A percentile compares a stretch with the other conserved stretches of the same genome.
phyloP scores from a whole-genome alignment of 1,140 invertebrate species.

The Rhopalosiphum padi region DNA sequence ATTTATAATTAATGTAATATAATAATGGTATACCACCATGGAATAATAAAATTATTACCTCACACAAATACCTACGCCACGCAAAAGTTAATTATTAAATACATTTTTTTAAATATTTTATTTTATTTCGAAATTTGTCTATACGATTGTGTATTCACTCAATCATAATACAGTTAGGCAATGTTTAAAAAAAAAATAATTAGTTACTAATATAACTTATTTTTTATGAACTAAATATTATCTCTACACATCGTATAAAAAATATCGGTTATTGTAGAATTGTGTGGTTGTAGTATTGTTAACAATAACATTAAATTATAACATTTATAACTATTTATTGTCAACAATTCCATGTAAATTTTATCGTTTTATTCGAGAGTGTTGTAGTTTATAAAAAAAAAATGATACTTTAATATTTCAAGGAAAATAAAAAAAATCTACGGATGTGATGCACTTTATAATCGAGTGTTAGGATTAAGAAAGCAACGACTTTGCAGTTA shows the following conservation, averaged over 20 bases:
- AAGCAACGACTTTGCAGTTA: background rate
- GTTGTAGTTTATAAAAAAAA: background rate
- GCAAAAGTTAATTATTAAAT: background rate
- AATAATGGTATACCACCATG: no score
- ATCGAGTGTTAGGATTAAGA: constrained; percentile 8
- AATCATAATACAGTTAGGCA: background rate
- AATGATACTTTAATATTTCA: background rate
- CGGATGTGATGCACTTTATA: background rate
- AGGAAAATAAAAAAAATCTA: background rate
- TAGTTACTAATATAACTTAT: no score
- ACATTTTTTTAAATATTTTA: background rate
- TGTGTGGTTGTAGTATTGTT: background rate
- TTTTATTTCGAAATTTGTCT: background rate
- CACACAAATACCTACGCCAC: no score
- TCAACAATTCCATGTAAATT: background rate
- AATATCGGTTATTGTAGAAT: background rate
- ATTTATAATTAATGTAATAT: background rate
- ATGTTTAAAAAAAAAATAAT: no score
- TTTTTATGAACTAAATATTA: background rate
- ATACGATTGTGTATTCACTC: background rate
- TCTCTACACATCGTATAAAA: background rate
- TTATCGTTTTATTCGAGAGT: background rate
- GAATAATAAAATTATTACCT: no score
- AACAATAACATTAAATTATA: background rate
- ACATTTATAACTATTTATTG: background rate